Percentiles rank a stretch among this genome's conserved stretches.
Conservation (phyloP, 2,797 vertebrate genomes). For the Dermochelys coriacea region DNA sequence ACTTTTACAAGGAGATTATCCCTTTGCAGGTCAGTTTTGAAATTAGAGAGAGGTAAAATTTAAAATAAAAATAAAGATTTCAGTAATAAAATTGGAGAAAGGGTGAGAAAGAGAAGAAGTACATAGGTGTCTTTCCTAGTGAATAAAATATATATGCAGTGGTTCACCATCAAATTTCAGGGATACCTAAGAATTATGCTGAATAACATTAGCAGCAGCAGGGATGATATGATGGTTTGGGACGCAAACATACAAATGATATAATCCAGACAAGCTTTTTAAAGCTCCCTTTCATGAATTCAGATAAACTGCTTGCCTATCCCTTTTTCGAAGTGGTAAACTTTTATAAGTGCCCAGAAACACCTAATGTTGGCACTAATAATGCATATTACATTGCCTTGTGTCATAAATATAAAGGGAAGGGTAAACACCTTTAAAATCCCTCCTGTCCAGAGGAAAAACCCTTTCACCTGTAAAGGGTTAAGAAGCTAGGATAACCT, state of each 20-base stretch:
- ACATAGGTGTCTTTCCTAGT: neutral
- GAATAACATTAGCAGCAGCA: neutral
- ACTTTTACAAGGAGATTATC: neutral
- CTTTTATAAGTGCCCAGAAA: neutral
- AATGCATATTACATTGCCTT: constrained; percentile 24
- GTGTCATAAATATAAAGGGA: no score
- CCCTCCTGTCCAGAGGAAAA: no score
- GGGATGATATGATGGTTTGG: neutral
- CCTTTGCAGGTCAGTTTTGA: neutral
- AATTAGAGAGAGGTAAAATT: neutral
- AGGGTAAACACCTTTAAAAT: no score
- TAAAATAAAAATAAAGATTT: neutral
- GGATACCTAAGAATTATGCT: neutral
- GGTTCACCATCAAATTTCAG: neutral
- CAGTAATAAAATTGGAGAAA: neutral
- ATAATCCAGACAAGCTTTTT: neutral
- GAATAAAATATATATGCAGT: neutral
- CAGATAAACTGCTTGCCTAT: neutral
- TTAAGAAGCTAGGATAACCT: no score
- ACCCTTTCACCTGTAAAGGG: no score
- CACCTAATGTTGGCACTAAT: neutral
- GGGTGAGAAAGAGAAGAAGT: neutral
- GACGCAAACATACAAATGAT: neutral
- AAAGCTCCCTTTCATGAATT: neutral
- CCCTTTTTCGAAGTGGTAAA: constrained; percentile 6